A percentile compares a stretch with the other conserved stretches of the same genome.
Evolutionary conservation across 2,113 vertebrate genomes (phyloP).

Genomic region (Trachemys scripta): DNA sequence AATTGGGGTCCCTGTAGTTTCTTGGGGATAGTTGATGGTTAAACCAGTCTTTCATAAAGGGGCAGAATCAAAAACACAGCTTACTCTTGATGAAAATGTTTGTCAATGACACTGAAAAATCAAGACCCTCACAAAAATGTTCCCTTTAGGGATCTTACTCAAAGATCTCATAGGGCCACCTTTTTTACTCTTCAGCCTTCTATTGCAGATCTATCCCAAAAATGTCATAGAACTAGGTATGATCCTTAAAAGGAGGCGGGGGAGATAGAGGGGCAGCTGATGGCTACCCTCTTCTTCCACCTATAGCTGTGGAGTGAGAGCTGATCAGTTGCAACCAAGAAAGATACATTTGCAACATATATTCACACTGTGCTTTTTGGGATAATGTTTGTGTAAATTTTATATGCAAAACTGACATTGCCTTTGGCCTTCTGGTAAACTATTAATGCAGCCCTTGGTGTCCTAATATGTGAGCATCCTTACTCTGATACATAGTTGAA

Average conservation of each 20-base stretch:
- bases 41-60: neutral
- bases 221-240: neutral
- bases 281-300: neutral
- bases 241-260: neutral
- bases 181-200: neutral
- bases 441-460: neutral
- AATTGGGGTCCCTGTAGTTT: no score
- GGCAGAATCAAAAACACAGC: neutral
- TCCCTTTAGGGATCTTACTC: neutral
- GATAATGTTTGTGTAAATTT: neutral
- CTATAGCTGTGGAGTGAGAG: neutral
- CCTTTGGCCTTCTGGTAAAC: neutral
- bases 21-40: neutral
- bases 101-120: neutral
- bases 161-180: neutral
- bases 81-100: neutral
- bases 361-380: neutral
- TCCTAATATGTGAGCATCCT: neutral
- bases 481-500: neutral
- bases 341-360: neutral
- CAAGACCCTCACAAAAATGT: neutral
- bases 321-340: neutral
- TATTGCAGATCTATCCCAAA: neutral
- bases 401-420: neutral
- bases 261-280: neutral